Conservation (phyloP, 2,888 invertebrate species). For the Sarcophaga caerulescens region DNA sequence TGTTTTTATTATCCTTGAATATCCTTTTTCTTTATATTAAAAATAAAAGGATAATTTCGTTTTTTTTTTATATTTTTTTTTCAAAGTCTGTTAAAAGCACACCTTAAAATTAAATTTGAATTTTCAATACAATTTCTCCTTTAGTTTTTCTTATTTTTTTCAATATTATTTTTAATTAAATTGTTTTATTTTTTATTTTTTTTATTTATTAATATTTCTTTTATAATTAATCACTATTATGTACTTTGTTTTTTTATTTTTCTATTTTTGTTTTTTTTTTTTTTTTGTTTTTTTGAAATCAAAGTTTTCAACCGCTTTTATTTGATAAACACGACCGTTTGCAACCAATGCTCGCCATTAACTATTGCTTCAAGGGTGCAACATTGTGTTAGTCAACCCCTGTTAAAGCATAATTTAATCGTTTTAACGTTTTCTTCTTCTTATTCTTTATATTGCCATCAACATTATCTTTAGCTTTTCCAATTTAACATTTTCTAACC, state of each 20-base stretch:
- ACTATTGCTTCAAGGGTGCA: slow-evolving; percentile 79
- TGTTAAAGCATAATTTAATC: slow-evolving; percentile 63
- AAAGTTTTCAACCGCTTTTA: slow-evolving; percentile 67
- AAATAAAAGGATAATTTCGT: background rate
- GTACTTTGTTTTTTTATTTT: slow-evolving; percentile 13
- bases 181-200: slow-evolving; percentile 8
- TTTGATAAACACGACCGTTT: slow-evolving; percentile 80
- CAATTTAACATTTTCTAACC: slow-evolving; percentile 32
- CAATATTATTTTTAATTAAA: background rate
- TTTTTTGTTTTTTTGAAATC: too few relatives aligned
- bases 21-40: background rate
- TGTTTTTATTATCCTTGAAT: slow-evolving; percentile 14
- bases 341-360: slow-evolving; percentile 81
- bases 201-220: background rate
- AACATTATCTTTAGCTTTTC: background rate
- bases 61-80: background rate
- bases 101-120: too few relatives aligned
- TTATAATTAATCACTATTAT: background rate
- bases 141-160: background rate
- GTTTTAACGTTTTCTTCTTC: slow-evolving; percentile 51
- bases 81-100: background rate
- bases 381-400: slow-evolving; percentile 73
- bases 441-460: background rate
- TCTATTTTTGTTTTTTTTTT: slow-evolving; percentile 8
- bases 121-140: slow-evolving; percentile 2